Percentiles rank a stretch among this genome's conserved stretches.
Evolutionary conservation across 2,888 invertebrate genomes (phyloP).

Genomic region (Macrophya alboannulata): DNA sequence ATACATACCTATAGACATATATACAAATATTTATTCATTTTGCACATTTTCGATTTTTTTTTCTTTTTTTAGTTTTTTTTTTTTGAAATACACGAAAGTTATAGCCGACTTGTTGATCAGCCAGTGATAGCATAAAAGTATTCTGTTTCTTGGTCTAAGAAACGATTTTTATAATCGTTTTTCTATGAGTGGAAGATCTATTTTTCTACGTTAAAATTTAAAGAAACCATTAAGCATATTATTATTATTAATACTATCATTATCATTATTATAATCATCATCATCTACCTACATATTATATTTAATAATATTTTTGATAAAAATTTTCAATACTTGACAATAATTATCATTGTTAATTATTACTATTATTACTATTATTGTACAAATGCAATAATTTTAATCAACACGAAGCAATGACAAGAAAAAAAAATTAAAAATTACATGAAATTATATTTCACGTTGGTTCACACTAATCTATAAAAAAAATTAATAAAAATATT

Average conservation of each 20-base stretch:
- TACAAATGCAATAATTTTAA: neutral
- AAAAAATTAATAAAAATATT: neutral
- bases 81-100: neutral
- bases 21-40: neutral
- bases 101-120: neutral
- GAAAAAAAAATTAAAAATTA: neutral
- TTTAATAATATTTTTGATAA: slow-evolving; percentile 24
- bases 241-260: neutral
- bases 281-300: neutral
- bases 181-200: neutral
- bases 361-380: no score
- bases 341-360: slow-evolving; percentile 17
- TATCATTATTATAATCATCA: neutral
- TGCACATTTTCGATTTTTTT: neutral
- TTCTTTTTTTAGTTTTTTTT: neutral
- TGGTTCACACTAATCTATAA: neutral
- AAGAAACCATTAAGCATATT: neutral
- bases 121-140: neutral
- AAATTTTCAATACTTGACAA: neutral
- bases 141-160: neutral
- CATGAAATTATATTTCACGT: neutral
- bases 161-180: slow-evolving; percentile 14
- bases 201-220: neutral
- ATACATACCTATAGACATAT: neutral
- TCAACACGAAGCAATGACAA: neutral